Conservation (phyloP, 2,113 vertebrate species). For the Ramphastos sulfuratus region DNA sequence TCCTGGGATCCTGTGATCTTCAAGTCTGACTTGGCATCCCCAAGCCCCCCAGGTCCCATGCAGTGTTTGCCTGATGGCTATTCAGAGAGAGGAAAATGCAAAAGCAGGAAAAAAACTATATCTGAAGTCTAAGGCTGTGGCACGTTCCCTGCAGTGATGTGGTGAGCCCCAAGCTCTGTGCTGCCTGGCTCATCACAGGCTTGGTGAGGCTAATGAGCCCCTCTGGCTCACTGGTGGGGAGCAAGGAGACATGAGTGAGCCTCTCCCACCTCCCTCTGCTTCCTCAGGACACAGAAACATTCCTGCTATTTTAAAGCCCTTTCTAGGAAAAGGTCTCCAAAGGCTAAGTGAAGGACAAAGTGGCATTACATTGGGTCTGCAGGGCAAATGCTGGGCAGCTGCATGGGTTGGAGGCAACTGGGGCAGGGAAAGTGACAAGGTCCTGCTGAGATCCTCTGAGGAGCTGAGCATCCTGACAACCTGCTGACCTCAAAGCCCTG, state of each 20-base stretch:
- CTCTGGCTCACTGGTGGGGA: neutral
- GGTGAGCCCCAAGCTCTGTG: neutral
- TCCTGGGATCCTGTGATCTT: too few relatives aligned
- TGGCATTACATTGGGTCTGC: rapidly evolving
- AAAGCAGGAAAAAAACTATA: neutral
- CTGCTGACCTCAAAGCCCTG: rapidly evolving
- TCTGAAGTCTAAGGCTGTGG: neutral
- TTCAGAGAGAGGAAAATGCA: neutral
- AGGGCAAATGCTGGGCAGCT: neutral
- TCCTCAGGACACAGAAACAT: neutral
- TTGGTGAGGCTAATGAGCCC: rapidly evolving
- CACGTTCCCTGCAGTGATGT: neutral
- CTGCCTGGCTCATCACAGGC: neutral
- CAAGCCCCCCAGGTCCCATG: rapidly evolving
- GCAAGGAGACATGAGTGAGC: rapidly evolving
- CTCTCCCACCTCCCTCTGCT: neutral
- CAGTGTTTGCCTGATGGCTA: rapidly evolving
- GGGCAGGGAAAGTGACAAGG: neutral
- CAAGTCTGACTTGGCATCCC: neutral
- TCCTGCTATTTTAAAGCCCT: neutral
- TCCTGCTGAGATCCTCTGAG: rapidly evolving
- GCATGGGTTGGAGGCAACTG: neutral
- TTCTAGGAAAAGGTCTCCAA: neutral
- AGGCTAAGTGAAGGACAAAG: neutral
- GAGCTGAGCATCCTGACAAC: neutral